These are phyloP conservation scores for Colius striatus DNA, from an alignment of 2,113 vertebrate species.

Conservation along the genomic window DNA sequence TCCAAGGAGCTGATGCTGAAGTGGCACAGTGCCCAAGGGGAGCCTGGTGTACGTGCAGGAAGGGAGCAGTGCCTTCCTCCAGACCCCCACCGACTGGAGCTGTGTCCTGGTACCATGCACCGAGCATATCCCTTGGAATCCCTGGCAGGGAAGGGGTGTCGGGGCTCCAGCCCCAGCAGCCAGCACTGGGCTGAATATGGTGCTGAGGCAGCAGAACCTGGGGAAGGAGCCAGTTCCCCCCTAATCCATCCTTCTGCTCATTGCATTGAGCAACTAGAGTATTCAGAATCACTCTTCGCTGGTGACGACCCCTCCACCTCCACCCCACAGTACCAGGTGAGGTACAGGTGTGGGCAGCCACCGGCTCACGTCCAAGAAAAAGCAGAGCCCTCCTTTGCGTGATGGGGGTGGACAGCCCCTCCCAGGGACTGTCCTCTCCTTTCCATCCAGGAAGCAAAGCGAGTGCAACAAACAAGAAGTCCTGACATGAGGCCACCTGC, in stretches of 20 bases:
- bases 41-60: constrained; percentile 65
- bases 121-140: neutral
- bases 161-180: neutral
- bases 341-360: neutral
- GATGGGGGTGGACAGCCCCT: fast-evolving
- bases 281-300: neutral
- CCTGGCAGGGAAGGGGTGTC: fast-evolving
- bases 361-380: fast-evolving
- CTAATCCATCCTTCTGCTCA: neutral
- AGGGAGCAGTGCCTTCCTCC: constrained; percentile 58
- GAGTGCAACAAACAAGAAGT: neutral
- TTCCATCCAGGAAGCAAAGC: neutral
- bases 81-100: constrained; percentile 59
- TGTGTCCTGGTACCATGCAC: constrained; percentile 41
- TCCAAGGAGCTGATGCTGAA: constrained; percentile 66
- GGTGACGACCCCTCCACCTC: constrained; percentile 54
- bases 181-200: neutral
- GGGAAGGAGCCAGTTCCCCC: neutral
- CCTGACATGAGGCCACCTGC: fast-evolving
- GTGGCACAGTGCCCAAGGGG: constrained; percentile 34
- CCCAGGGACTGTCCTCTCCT: neutral
- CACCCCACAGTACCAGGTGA: constrained; percentile 57
- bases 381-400: neutral
- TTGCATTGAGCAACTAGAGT: constrained; percentile 33
- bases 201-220: neutral